phyloP scores from a whole-genome alignment of 2,113 vertebrate genomes.

The Pardalotus punctatus region DNA sequence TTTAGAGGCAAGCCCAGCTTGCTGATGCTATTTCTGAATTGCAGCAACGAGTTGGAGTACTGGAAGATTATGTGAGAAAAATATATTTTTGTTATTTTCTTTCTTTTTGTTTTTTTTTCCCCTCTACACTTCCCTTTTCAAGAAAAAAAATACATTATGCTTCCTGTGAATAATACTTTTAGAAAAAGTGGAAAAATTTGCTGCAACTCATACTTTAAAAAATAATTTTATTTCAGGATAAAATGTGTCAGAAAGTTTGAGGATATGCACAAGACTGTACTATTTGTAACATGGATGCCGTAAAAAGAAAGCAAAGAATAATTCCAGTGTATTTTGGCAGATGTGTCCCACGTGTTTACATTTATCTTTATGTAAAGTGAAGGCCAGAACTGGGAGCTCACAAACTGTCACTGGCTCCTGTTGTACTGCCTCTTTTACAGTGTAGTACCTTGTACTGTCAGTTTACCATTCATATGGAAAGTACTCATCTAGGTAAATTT shows the following conservation, averaged over 20 bases:
- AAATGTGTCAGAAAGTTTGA: background rate
- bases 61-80: background rate
- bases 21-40: background rate
- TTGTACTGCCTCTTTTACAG: background rate
- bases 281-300: background rate
- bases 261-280: background rate
- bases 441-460: background rate
- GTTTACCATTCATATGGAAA: background rate
- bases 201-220: background rate
- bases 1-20: background rate
- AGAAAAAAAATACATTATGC: background rate
- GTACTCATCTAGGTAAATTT: background rate
- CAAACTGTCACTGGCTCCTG: background rate
- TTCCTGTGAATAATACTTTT: background rate
- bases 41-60: background rate
- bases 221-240: background rate
- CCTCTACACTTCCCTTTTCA: background rate
- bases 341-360: background rate
- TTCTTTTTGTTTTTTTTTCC: accelerated
- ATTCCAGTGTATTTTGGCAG: background rate
- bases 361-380: background rate
- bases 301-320: background rate
- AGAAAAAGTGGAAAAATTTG: background rate
- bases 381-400: background rate
- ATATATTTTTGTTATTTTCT: background rate